phyloP scores from a whole-genome alignment of 2,888 invertebrate genomes.

The Hydroisotoma schaefferi region DNA sequence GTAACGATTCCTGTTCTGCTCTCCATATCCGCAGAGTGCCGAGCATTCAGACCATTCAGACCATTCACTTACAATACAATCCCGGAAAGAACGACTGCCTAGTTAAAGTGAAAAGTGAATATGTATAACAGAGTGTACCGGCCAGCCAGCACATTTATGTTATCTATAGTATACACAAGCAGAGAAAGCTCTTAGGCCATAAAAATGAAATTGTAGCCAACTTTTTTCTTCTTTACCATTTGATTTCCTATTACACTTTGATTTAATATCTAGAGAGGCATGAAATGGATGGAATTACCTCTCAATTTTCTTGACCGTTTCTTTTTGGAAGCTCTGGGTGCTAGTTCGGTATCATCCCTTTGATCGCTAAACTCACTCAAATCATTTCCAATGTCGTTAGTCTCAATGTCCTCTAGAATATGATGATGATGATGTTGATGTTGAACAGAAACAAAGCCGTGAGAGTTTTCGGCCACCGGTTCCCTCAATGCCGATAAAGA shows the following conservation, averaged over 20 bases:
- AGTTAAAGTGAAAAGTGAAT: too few species aligned
- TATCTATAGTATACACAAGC: too few species aligned
- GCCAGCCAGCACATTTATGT: too few species aligned
- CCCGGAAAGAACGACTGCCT: slow-evolving; percentile 17
- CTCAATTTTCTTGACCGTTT: slow-evolving; percentile 41
- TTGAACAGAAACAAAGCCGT: slow-evolving; percentile 21
- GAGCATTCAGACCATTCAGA: slow-evolving; percentile 50
- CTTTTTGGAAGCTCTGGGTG: slow-evolving; percentile 33
- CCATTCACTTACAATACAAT: slow-evolving; percentile 50
- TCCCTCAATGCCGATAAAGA: slow-evolving; percentile 41
- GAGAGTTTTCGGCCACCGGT: slow-evolving; percentile 29
- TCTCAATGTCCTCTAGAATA: slow-evolving; percentile 42
- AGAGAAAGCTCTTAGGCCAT: too few species aligned
- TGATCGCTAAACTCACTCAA: slow-evolving; percentile 42
- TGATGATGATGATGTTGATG: slow-evolving; percentile 31
- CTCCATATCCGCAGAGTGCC: slow-evolving; percentile 53
- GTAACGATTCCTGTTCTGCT: slow-evolving; percentile 49
- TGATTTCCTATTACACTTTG: too few species aligned
- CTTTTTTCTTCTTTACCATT: too few species aligned
- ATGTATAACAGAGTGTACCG: too few species aligned
- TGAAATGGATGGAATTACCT: slow-evolving; percentile 28
- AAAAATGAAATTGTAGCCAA: too few species aligned
- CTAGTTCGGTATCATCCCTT: slow-evolving; percentile 32
- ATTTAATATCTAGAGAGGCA: neutral
- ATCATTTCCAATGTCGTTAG: slow-evolving; percentile 47